Percentiles rank a stretch among this genome's conserved stretches.
Evolutionary conservation across 2,113 vertebrate genomes (phyloP).

Genomic region (Desmodus rotundus): DNA sequence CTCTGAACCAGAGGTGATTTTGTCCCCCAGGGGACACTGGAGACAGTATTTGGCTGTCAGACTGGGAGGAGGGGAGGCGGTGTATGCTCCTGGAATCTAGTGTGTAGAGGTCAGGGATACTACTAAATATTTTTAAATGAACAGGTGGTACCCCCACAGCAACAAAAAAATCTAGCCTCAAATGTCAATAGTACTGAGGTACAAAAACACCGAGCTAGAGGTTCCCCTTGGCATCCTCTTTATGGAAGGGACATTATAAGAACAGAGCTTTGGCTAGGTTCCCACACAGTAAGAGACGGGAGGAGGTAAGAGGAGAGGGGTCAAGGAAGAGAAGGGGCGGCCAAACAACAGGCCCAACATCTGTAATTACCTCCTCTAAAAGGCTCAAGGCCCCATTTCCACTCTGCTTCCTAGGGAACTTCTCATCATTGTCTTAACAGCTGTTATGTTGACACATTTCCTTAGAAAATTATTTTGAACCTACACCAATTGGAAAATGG

Average conservation of each 20-base stretch:
- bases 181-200: neutral
- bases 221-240: neutral
- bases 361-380: neutral
- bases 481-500: neutral
- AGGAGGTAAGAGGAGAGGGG: neutral
- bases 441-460: neutral
- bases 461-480: neutral
- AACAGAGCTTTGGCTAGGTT: neutral
- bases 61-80: neutral
- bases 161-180: neutral
- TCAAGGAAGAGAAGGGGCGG: accelerated
- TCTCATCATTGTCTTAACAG: neutral
- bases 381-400: neutral
- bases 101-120: neutral
- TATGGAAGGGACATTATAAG: neutral
- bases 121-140: neutral
- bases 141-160: neutral
- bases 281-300: neutral
- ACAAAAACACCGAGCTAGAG: neutral
- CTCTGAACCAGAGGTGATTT: neutral
- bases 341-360: neutral
- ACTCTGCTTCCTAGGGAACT: neutral
- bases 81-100: neutral
- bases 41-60: neutral
- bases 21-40: neutral